A percentile compares a stretch with the other conserved stretches of the same genome.
Conservation (phyloP, 1,140 invertebrate genomes). For the Leptinotarsa defecta region DNA sequence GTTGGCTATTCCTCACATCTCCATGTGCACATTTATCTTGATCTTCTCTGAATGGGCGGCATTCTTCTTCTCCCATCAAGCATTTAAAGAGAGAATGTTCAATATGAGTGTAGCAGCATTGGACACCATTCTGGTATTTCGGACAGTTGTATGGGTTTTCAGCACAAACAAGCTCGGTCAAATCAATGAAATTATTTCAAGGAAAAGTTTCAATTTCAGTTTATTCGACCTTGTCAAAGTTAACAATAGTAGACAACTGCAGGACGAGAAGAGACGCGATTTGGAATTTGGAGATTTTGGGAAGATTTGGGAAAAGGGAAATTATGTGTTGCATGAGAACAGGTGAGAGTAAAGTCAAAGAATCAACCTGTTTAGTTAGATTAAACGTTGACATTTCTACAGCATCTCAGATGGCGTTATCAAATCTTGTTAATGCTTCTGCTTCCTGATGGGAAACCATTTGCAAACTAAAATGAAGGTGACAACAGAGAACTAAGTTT, state of each 20-base stretch:
- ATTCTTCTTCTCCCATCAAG: not conserved
- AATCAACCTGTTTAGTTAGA: too few relatives aligned
- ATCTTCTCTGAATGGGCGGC: not conserved
- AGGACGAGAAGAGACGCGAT: not conserved
- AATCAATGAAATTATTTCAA: not conserved
- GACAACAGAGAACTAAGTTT: too few relatives aligned
- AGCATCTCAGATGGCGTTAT: too few relatives aligned
- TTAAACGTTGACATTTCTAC: too few relatives aligned
- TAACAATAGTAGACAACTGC: not conserved
- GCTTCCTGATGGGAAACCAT: too few relatives aligned
- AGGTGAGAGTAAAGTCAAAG: not conserved
- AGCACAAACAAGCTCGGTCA: not conserved
- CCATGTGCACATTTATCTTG: not conserved
- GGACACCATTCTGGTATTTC: slow-evolving; percentile 9
- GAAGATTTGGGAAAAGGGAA: not conserved
- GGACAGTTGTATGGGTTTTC: slow-evolving; percentile 1
- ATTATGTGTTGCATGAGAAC: not conserved
- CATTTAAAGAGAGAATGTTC: slow-evolving; percentile 2
- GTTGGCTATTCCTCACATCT: not conserved
- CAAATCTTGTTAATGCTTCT: too few relatives aligned
- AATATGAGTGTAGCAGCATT: slow-evolving; percentile 3
- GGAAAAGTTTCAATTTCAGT: slow-evolving; percentile 12
- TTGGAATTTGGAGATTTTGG: slow-evolving; percentile 6
- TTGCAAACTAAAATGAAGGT: too few relatives aligned
- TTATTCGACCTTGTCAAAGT: not conserved